These are phyloP conservation scores for Noctua fimbriata DNA, from an alignment of 2,888 invertebrate species.

Conservation along the genomic window DNA sequence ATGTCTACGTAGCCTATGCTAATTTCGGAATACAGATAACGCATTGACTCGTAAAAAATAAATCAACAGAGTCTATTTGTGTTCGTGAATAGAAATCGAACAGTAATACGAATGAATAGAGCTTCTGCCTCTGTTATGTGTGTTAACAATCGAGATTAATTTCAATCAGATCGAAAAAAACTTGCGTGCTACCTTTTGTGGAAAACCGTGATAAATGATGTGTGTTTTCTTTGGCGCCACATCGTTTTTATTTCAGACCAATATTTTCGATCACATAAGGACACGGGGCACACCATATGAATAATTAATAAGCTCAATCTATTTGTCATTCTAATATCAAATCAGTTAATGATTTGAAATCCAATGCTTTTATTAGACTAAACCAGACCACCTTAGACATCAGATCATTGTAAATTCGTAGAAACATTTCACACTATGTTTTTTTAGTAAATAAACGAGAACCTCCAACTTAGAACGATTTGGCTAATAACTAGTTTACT, in stretches of 20 bases:
- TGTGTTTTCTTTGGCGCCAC: constrained; percentile 19
- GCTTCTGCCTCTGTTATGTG: constrained; percentile 14
- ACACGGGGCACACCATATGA: constrained; percentile 7
- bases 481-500: constrained; percentile 32
- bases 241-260: constrained; percentile 24
- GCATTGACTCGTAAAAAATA: constrained; percentile 54
- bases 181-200: constrained; percentile 21
- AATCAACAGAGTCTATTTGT: constrained; percentile 51
- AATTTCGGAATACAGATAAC: constrained; percentile 64
- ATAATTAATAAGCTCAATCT: constrained; percentile 14
- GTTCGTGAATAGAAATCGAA: constrained; percentile 50
- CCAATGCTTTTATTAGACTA: neutral
- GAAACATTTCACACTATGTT: neutral
- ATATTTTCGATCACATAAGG: constrained; percentile 22
- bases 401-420: neutral
- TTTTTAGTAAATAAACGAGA: constrained; percentile 23
- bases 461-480: constrained; percentile 17
- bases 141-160: constrained; percentile 46
- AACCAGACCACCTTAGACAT: too few species aligned
- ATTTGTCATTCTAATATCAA: constrained; percentile 27
- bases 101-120: constrained; percentile 45
- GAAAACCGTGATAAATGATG: constrained; percentile 27
- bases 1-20: constrained; percentile 52
- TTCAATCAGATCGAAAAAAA: constrained; percentile 36
- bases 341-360: constrained; percentile 5